These are phyloP conservation scores for Lacanobia oleracea DNA, from an alignment of 2,888 invertebrate genomes.

Conservation along the genomic window DNA sequence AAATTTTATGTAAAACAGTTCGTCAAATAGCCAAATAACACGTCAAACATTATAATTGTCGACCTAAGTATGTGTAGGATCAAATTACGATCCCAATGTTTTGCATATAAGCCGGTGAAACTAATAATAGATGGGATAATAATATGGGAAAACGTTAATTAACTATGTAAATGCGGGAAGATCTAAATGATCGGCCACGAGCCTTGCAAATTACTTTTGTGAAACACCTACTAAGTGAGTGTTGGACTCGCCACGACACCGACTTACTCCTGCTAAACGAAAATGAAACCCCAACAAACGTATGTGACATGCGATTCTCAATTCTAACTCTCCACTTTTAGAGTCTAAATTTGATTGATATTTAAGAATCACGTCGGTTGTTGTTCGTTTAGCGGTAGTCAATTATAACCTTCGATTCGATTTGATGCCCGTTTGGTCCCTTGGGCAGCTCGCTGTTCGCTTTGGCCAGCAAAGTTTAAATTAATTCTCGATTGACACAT, in stretches of 20 bases:
- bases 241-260: conserved; percentile 78
- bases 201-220: conserved; percentile 83
- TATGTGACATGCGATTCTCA: conserved; percentile 58
- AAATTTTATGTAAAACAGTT: conserved; percentile 25
- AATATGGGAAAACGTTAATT: conserved; percentile 79
- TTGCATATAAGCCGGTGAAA: conserved; percentile 52
- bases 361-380: conserved; percentile 73
- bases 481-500: conserved; percentile 89
- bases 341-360: conserved; percentile 78
- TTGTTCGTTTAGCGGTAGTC: conserved; percentile 82
- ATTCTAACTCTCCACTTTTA: conserved; percentile 66
- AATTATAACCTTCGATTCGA: conserved; percentile 89
- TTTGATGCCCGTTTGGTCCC: conserved; percentile 87
- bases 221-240: conserved; percentile 83
- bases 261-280: conserved; percentile 69
- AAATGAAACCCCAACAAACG: conserved; percentile 67
- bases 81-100: conserved; percentile 47
- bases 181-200: conserved; percentile 82
- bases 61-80: conserved; percentile 38
- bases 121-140: conserved; percentile 69
- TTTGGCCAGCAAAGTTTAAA: conserved; percentile 88
- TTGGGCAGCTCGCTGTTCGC: conserved; percentile 82
- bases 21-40: conserved; percentile 44
- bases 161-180: conserved; percentile 81
- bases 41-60: conserved; percentile 40